These are phyloP conservation scores for Strongylocentrotus purpuratus DNA, from an alignment of 35 echinoderm and acorn worm genomes.

Conservation along the genomic window DNA sequence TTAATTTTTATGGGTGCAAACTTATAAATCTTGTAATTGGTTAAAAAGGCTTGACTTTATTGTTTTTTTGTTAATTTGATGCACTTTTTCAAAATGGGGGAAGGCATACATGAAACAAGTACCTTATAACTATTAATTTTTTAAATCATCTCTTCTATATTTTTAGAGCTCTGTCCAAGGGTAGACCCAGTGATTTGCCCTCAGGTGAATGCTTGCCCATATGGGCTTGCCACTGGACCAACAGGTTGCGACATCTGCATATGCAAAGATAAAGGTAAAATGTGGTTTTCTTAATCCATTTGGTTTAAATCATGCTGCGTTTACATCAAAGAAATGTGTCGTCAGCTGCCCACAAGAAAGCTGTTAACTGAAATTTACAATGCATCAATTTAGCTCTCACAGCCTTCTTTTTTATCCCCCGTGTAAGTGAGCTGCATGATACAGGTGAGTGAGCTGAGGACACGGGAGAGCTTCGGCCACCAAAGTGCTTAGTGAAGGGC, in stretches of 20 bases:
- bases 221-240: constrained; percentile 26
- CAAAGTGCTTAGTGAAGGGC: no score
- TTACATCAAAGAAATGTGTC: no score
- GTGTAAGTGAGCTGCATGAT: no score
- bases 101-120: not conserved
- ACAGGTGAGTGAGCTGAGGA: no score
- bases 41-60: not conserved
- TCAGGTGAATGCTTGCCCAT: not conserved
- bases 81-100: not conserved
- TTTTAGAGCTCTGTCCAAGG: constrained; percentile 6
- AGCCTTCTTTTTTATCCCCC: no score
- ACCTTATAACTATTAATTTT: not conserved
- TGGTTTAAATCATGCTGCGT: no score
- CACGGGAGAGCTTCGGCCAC: no score
- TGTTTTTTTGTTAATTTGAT: not conserved
- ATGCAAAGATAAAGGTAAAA: constrained; percentile 24
- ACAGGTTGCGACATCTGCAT: constrained; percentile 53
- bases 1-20: not conserved
- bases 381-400: no score
- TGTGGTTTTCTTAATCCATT: not conserved
- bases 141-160: not conserved
- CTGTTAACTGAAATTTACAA: no score
- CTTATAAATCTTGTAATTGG: not conserved
- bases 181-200: constrained; percentile 28
- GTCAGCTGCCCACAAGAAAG: no score